Evolutionary conservation across 1,140 invertebrate genomes (phyloP).

Genomic region (Drosophila gunungcola): DNA sequence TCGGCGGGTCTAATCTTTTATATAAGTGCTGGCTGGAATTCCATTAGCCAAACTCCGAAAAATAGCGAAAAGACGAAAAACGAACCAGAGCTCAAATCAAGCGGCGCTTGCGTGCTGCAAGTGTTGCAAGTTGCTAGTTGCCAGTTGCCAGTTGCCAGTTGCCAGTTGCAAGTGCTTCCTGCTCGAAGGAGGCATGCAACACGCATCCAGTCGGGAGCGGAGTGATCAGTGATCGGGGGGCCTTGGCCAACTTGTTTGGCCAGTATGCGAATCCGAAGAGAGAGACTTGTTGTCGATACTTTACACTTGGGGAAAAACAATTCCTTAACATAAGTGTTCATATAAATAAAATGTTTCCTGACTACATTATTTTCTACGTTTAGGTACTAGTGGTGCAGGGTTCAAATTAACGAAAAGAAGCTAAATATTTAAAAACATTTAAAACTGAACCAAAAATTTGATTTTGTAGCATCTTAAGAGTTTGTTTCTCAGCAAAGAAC

Average conservation of each 20-base stretch:
- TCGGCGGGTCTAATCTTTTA: conserved; percentile 48
- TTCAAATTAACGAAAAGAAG: too few species aligned
- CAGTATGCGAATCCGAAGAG: conserved; percentile 40
- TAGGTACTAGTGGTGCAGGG: too few species aligned
- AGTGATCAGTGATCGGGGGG: conserved; percentile 17
- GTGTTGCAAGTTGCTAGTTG: conserved; percentile 65
- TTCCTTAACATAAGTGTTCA: too few species aligned
- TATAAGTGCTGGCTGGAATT: conserved; percentile 45
- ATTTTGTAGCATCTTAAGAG: too few species aligned
- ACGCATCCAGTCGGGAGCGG: conserved; percentile 54
- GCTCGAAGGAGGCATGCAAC: conserved; percentile 67
- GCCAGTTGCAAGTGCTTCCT: conserved; percentile 73
- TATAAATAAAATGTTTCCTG: too few species aligned
- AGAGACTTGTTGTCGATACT: conserved; percentile 44
- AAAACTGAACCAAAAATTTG: too few species aligned
- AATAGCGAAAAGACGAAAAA: conserved; percentile 7
- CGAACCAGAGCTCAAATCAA: conserved; percentile 60
- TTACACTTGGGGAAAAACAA: background rate
- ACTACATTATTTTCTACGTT: too few species aligned
- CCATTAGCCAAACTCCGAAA: conserved; percentile 52
- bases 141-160: conserved; percentile 63
- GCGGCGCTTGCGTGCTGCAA: conserved; percentile 71
- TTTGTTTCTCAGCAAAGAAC: too few species aligned
- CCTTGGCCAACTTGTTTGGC: conserved; percentile 70
- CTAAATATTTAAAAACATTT: too few species aligned